phyloP scores from a whole-genome alignment of 2,888 invertebrate species.

The Ceriagrion tenellum region DNA sequence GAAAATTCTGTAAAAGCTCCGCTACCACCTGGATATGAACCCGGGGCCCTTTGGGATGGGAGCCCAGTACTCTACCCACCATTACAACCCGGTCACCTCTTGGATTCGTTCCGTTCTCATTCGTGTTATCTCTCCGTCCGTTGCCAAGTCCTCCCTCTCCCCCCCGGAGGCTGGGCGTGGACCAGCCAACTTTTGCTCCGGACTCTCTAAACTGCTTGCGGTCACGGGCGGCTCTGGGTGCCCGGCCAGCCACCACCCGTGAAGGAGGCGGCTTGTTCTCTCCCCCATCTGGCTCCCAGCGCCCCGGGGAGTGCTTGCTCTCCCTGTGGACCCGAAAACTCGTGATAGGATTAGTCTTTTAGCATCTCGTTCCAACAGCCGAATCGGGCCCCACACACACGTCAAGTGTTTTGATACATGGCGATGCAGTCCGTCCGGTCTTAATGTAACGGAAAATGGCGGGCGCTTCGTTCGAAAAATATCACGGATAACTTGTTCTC shows the following conservation, averaged over 20 bases:
- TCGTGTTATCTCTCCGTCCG: not conserved
- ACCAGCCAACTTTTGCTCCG: not conserved
- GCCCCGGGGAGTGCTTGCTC: not conserved
- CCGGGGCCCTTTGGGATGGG: too few species aligned
- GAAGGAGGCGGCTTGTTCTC: not conserved
- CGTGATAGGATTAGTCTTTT: conserved; percentile 39
- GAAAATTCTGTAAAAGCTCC: too few species aligned
- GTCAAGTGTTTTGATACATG: conserved; percentile 52
- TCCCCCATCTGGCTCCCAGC: not conserved
- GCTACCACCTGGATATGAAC: too few species aligned
- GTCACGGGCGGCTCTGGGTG: not conserved
- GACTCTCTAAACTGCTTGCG: not conserved
- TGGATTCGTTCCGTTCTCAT: not conserved
- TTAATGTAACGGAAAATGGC: not conserved
- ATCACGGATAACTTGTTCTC: conserved; percentile 14
- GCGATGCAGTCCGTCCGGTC: conserved; percentile 24
- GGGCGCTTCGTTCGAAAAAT: conserved; percentile 12
- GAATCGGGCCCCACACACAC: not conserved
- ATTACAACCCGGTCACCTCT: not conserved
- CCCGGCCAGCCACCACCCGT: not conserved
- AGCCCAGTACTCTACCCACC: too few species aligned
- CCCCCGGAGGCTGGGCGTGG: not conserved
- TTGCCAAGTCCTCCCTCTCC: not conserved
- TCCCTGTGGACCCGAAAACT: not conserved
- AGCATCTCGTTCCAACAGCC: not conserved